phyloP scores from a whole-genome alignment of 2,113 vertebrate species.

The Artemisiospiza belli region DNA sequence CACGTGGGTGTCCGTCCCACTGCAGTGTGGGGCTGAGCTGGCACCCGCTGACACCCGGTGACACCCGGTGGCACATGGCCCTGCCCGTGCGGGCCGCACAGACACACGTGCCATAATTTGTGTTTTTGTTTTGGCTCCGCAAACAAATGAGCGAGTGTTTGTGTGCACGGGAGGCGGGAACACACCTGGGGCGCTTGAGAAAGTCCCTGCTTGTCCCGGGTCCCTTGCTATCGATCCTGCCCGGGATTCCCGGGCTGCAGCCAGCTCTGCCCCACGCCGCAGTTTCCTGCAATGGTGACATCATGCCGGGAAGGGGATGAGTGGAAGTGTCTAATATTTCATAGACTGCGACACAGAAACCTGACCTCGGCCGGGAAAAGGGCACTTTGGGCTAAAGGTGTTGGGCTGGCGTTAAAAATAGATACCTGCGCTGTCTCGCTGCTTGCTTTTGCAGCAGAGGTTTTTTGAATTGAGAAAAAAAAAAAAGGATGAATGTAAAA shows the following conservation, averaged over 20 bases:
- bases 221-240: rapidly evolving
- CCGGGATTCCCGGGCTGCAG: rapidly evolving
- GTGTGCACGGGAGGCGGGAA: neutral
- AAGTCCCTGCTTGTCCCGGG: rapidly evolving
- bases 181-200: neutral
- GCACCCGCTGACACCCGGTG: neutral
- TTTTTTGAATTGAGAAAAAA: neutral
- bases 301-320: neutral
- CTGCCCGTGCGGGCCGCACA: neutral
- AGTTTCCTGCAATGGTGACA: neutral
- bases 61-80: rapidly evolving
- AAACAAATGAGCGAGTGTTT: neutral
- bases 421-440: rapidly evolving
- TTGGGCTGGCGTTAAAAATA: neutral
- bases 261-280: neutral
- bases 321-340: neutral
- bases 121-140: neutral
- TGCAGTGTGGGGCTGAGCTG: neutral
- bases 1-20: rapidly evolving
- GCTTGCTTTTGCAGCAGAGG: neutral
- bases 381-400: neutral
- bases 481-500: neutral
- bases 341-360: neutral
- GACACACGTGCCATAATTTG: neutral
- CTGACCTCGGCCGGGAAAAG: neutral